Base-by-base conservation (phyloP, 2,888 invertebrate genomes). In the Ecliptopera silaceata region DNA sequence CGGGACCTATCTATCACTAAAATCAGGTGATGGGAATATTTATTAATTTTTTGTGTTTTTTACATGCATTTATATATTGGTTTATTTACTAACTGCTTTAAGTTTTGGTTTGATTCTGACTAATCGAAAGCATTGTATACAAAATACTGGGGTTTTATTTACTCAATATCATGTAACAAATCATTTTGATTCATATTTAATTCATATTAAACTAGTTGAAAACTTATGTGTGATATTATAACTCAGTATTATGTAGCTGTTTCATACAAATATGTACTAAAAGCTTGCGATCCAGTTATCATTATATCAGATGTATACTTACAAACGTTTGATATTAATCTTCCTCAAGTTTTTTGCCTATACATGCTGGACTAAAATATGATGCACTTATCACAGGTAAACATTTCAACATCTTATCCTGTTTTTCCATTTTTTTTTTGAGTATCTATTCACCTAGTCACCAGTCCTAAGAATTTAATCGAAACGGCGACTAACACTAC, bases 1-100 rank as follows among this genome's bases (percentile, higher is more conserved):
- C 90, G 90, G 92, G 91, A 90, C 84, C 90, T 88, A 88, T 92
- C 76, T 92, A 91, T 90, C 91, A 91, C 85, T 91, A 91, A 89
- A 87, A 79, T 73, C 91, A 92, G 92, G 92, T 92, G 91, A 92
- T 79, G 88, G 89, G 86, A 85, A 74, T 84, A 82, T 81, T 36
- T 82, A 79, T 84, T 85, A 85, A 73, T 79, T 77, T 76, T 81
- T n/a, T n/a, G n/a, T 79, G 75, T 80, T 59, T 76, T 71, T 70
- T 78, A 69, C 73, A 72, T 56, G 72, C 70, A 71, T 64, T 64
- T 48, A 53, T 44, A 57, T 54, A 59, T 51, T 29, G 45, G 53
- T 66, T 53, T 66, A 53, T 48, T 48, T 54, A 63, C 54, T 39
- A n/a, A 63, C 56, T 63, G 46, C 59, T 52, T 22, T 65, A 63